Percentiles rank a stretch among this genome's conserved stretches.
phyloP scores from a whole-genome alignment of 2,113 vertebrate species.

The Notothenia coriiceps region DNA sequence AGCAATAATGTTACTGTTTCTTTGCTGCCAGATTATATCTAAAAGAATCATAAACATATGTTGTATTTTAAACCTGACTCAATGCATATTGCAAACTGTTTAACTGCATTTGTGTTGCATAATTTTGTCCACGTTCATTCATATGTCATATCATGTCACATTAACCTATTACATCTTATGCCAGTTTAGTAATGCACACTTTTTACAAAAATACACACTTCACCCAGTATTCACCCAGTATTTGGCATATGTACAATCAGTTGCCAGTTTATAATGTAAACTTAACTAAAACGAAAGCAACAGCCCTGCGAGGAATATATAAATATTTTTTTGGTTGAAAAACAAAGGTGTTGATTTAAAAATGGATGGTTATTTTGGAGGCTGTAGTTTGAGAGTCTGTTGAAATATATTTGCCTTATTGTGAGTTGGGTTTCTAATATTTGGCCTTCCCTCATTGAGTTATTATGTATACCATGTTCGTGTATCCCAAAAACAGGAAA shows the following conservation, averaged over 20 bases:
- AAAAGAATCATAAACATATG: not conserved
- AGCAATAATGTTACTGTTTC: not conserved
- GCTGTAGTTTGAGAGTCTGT: slow-evolving; percentile 1
- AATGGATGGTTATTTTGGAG: not conserved
- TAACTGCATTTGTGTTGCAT: not conserved
- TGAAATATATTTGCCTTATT: not conserved
- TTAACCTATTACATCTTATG: not conserved
- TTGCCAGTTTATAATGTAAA: not conserved
- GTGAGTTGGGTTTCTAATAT: not conserved
- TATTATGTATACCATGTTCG: not conserved
- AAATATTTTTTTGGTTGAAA: not conserved
- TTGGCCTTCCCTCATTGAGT: not conserved
- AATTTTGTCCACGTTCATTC: not conserved
- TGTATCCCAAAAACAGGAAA: not conserved
- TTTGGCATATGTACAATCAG: not conserved
- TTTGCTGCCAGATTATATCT: not conserved
- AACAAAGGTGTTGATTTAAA: not conserved
- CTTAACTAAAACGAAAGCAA: not conserved
- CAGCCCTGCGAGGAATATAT: not conserved
- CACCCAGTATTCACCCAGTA: not conserved
- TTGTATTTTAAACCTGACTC: not conserved
- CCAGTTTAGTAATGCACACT: not conserved
- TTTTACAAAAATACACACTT: not conserved
- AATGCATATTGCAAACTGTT: not conserved
- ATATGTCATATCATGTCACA: not conserved